Base-by-base conservation (phyloP, 2,888 invertebrate genomes). In the Carterocephalus palaemon region DNA sequence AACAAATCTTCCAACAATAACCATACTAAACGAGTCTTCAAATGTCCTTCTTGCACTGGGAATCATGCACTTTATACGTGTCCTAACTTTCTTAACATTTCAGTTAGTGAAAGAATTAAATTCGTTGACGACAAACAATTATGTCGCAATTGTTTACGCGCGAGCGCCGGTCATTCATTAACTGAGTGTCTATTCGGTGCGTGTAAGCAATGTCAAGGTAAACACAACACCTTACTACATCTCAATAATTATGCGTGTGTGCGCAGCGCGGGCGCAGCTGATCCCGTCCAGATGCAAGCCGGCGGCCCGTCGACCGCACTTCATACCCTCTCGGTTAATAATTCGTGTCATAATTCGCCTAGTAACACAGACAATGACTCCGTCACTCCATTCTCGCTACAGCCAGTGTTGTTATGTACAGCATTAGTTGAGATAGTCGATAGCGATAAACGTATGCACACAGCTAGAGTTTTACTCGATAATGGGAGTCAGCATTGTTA, bases 381-480 rank as follows among this genome's bases (percentile, higher is more conserved):
- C 7, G 4, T 24, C 16, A 13, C n/a, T n/a, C 12, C 13, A 16
- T 4, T 2, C 7, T 6, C 23, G n/a, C n/a, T 36, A n/a, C 24
- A 37, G 36, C 13, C 32, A 1, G 47, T 50, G 16, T 33, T 50
- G n/a, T 28, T 48, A 32, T 46, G 42, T 2, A 46, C 46, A 1
- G 42, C 47, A 2, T 8, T 43, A 13, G 26, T 42, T 1, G 42
- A 45, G 16, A 20, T 45, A 34, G 46, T 16, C 5, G 36, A 23
- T 15, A 36, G 36, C 10, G 20, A 36, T 15, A 36, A 36, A 13
- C 15, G 22, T 28, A 9, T 10, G 8, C 23, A 36, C n/a, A 36
- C 36, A 36, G 31, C 31, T 8, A 15, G 31, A 15, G 31, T 16
- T 15, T 16, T 31, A n/a, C 10, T 31, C 15, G 31, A 31, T 13